These are phyloP conservation scores for Romanomermis culicivorax DNA, from an alignment of 2,888 invertebrate genomes.

Conservation along the genomic window DNA sequence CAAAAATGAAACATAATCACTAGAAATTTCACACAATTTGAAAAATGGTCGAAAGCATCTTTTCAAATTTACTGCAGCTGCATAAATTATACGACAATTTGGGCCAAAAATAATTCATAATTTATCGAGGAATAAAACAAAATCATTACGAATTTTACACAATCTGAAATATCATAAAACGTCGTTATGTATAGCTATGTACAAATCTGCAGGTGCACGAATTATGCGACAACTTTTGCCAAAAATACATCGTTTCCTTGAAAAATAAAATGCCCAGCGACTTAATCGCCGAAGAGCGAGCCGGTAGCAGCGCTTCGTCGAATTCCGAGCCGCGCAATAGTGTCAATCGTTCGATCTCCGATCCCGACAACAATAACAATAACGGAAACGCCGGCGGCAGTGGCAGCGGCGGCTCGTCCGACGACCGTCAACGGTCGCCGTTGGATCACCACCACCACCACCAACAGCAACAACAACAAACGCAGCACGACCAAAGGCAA, in stretches of 20 bases:
- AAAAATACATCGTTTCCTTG: conserved; percentile 98
- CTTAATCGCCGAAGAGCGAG: conserved; percentile 94
- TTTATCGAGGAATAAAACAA: too few species aligned
- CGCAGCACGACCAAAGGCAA: neutral
- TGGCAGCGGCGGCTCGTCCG: conserved; percentile 80
- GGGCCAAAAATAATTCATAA: too few species aligned
- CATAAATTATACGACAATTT: too few species aligned
- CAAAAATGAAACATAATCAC: too few species aligned
- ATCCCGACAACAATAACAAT: conserved; percentile 1
- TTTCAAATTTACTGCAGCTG: too few species aligned
- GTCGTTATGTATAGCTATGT: too few species aligned
- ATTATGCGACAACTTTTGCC: conserved; percentile 99
- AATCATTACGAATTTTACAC: too few species aligned
- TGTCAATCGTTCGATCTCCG: neutral
- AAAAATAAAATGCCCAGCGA: conserved; percentile 99
- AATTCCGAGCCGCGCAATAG: neutral
- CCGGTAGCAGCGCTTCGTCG: conserved; percentile 1
- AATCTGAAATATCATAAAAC: too few species aligned
- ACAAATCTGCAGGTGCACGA: conserved; percentile 78
- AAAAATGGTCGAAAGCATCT: too few species aligned
- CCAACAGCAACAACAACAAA: neutral
- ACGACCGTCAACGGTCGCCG: conserved; percentile 57
- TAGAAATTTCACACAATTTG: too few species aligned
- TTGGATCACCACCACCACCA: neutral
- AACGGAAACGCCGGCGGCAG: conserved; percentile 34